Conservation (phyloP, 2,888 invertebrate species). For the Diloba caeruleocephala region DNA sequence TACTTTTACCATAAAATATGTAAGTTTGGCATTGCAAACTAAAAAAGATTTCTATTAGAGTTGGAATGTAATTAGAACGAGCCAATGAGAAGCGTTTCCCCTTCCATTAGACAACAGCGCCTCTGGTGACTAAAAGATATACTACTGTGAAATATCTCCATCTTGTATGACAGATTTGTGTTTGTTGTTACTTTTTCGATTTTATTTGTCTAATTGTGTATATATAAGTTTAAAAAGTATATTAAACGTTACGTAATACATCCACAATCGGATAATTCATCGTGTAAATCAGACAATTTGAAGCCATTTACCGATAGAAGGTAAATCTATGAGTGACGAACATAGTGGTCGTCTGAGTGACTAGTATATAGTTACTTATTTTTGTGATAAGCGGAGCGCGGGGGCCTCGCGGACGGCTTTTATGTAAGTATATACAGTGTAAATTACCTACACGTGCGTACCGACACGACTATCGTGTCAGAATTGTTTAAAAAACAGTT, state of each 20-base stretch:
- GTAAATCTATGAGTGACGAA: constrained; percentile 84
- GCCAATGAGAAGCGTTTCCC: constrained; percentile 74
- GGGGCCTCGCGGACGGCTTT: constrained; percentile 83
- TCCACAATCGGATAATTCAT: constrained; percentile 55
- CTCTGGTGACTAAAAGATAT: constrained; percentile 80
- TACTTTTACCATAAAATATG: constrained; percentile 1
- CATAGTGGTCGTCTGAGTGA: constrained; percentile 80
- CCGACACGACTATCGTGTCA: constrained; percentile 72
- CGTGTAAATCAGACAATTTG: constrained; percentile 58
- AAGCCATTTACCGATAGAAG: constrained; percentile 63
- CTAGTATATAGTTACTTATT: constrained; percentile 89
- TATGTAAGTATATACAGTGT: constrained; percentile 82
- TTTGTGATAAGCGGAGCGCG: constrained; percentile 88
- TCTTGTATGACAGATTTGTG: constrained; percentile 91
- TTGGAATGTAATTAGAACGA: constrained; percentile 68
- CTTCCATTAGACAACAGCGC: constrained; percentile 79
- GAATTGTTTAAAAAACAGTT: constrained; percentile 80
- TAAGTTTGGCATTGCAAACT: too few species aligned
- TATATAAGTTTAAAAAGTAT: constrained; percentile 73
- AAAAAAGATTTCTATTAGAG: constrained; percentile 41
- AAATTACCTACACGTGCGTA: constrained; percentile 66
- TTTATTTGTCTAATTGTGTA: constrained; percentile 75
- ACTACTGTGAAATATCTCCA: constrained; percentile 90
- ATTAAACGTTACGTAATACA: constrained; percentile 60
- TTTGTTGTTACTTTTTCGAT: constrained; percentile 87